Base-by-base conservation (phyloP, 1,140 invertebrate genomes). In the Dendroctonus ponderosae region DNA sequence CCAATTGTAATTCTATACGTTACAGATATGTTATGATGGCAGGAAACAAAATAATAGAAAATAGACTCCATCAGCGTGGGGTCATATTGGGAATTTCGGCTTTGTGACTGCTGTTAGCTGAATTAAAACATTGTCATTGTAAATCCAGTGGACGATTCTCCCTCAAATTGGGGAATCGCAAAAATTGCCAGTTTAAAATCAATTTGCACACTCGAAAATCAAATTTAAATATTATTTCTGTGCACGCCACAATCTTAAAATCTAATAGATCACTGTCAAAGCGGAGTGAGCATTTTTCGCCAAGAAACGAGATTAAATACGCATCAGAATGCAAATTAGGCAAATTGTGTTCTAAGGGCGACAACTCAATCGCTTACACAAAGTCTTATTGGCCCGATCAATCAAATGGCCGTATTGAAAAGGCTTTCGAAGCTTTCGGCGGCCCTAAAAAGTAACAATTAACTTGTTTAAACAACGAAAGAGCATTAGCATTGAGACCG, bases 381-480 rank as follows among this genome's bases (percentile, higher is more conserved):
- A 62, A 67, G 66, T 66, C 64, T 66, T 66, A 66, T 66, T 60
- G 57, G 11, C 15, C 56, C 63, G 63, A 66, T 66, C 63, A 66
- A 66, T 66, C 63, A 66, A 44, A 44, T 40, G 43, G 26, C 14
- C 41, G n/a, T 52, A 58, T 51, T 54, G 54, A 66, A 66, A 58
- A 51, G 12, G 52, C 63, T 66, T 58, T 58, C 12, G 56, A 43
- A 50, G 40, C 42, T 56, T 44, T 42, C 63, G 38, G n/a, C 37
- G 39, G 14, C 44, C 63, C 54, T 15, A 66, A 66, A 66, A 66
- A 72, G 67, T 67, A 70, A 73, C 71, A 73, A 73, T 73, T 71
- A 70, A 67, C 52, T 70, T 73, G 71, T 73, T 73, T 73, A 73
- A 73, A 73, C 71, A 73, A 73, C 71, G 71, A 68, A 71, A 52